Base-by-base conservation (phyloP, 2,113 vertebrate genomes). In the Festucalex cinctus region DNA sequence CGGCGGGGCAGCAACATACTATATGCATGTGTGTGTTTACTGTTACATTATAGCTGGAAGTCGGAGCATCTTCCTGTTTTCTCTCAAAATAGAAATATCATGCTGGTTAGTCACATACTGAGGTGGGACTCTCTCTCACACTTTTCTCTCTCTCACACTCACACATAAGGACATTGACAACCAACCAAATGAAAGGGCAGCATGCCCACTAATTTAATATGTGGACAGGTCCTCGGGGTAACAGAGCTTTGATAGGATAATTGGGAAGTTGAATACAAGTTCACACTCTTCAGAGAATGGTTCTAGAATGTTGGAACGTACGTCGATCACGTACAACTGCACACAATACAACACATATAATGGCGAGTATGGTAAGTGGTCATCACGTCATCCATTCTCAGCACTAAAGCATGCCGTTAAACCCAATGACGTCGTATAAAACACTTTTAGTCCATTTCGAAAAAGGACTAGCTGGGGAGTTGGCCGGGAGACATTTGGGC, bases 131-230 rank as follows among this genome's bases (percentile, higher is more conserved):
- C n/a, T n/a, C n/a, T n/a, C n/a, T n/a, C n/a, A n/a, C n/a, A n/a
- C n/a, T n/a, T n/a, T n/a, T n/a, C n/a, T n/a, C n/a, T n/a, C n/a
- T n/a, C n/a, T n/a, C 54, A 54, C 61, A 67, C 35, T 51, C 19
- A 46, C 19, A 36, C 9, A 17, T 9, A 53, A 24, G 13, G 1
- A 54, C 37, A 39, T 9, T 39, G 37, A 9, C 37, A 39, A n/a
- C n/a, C n/a, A n/a, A n/a, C n/a, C n/a, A n/a, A n/a, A n/a, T n/a
- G n/a, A n/a, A n/a, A n/a, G n/a, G 48, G 54, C 24, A 48, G 48
- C 46, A 37, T 43, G 59, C 14, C 28, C 4, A 68, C 68, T 77
- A 76, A 78, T 69, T 70, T 36, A 82, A 81, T 83, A 70, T 74
- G 58, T 70, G 65, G 61, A 77, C 41, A 75, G 49, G 59, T 69